Evolutionary conservation across 2,797 vertebrate species (phyloP).

Genomic region (Menidia menidia): DNA sequence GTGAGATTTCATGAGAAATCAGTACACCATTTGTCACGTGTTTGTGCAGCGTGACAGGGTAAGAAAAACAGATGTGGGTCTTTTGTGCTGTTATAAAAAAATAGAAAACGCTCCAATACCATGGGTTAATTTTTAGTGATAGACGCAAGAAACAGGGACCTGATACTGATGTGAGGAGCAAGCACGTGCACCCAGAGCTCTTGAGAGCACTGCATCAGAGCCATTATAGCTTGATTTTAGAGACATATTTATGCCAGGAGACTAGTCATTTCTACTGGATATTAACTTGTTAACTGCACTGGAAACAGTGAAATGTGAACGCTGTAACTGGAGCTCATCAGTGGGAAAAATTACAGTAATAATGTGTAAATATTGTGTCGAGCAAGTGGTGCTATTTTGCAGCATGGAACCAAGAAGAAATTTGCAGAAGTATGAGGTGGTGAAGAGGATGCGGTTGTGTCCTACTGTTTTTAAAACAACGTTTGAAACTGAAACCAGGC

Average conservation of each 20-base stretch:
- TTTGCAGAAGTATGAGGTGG: background rate
- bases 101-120: constrained; percentile 5
- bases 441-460: background rate
- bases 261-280: constrained; percentile 40
- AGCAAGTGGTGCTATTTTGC: constrained; percentile 18
- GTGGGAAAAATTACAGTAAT: background rate
- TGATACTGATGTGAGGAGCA: constrained; percentile 25
- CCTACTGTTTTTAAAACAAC: too few relatives aligned
- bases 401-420: constrained; percentile 1
- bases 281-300: constrained; percentile 11
- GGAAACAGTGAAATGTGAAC: constrained; percentile 23
- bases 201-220: constrained; percentile 21
- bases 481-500: background rate
- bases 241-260: constrained; percentile 28
- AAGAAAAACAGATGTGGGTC: background rate
- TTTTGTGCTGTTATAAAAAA: constrained; percentile 3
- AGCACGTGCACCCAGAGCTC: constrained; percentile 5
- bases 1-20: constrained; percentile 6
- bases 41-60: constrained; percentile 15
- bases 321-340: constrained; percentile 32
- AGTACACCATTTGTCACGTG: constrained; percentile 8
- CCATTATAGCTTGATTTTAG: constrained; percentile 28
- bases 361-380: constrained; percentile 9
- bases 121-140: constrained; percentile 17
- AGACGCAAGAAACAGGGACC: background rate